Percentiles rank a stretch among this genome's conserved stretches.
Conservation (phyloP, 2,113 vertebrate species). For the Corythornis madagascariensis region DNA sequence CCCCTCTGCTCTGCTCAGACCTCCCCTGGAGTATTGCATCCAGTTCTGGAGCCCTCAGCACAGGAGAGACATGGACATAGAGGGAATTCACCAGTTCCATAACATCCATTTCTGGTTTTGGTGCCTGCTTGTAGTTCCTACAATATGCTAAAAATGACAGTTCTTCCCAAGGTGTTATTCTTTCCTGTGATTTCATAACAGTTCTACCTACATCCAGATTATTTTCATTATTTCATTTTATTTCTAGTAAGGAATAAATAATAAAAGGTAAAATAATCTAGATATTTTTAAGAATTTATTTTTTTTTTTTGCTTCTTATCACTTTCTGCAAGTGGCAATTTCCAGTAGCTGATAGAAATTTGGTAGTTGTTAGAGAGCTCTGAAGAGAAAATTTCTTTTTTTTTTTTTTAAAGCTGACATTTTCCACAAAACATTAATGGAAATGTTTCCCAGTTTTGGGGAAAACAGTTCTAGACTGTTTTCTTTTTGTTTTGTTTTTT, state of each 20-base stretch:
- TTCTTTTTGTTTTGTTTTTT: not conserved
- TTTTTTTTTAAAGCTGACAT: accelerated
- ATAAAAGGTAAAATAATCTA: not conserved
- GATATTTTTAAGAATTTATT: not conserved
- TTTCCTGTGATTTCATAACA: not conserved
- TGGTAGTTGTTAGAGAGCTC: not conserved
- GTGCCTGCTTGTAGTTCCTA: accelerated
- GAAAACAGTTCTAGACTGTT: not conserved
- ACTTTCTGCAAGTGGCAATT: not conserved
- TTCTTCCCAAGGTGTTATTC: not conserved
- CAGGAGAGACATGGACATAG: too few species aligned
- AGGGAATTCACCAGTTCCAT: not conserved
- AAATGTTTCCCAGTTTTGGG: not conserved
- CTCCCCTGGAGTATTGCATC: too few species aligned
- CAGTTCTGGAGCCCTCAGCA: too few species aligned
- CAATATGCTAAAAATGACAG: not conserved
- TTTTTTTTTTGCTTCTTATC: accelerated
- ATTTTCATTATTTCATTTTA: not conserved
- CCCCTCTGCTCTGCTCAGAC: too few species aligned
- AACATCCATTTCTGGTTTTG: not conserved
- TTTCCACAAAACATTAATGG: not conserved
- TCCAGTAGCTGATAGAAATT: not conserved
- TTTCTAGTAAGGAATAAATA: not conserved
- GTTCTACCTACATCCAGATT: not conserved
- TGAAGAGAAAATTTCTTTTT: not conserved